A percentile compares a stretch with the other conserved stretches of the same genome.
These are phyloP conservation scores for Ophion costatus DNA, from an alignment of 2,888 invertebrate species.

Conservation along the genomic window DNA sequence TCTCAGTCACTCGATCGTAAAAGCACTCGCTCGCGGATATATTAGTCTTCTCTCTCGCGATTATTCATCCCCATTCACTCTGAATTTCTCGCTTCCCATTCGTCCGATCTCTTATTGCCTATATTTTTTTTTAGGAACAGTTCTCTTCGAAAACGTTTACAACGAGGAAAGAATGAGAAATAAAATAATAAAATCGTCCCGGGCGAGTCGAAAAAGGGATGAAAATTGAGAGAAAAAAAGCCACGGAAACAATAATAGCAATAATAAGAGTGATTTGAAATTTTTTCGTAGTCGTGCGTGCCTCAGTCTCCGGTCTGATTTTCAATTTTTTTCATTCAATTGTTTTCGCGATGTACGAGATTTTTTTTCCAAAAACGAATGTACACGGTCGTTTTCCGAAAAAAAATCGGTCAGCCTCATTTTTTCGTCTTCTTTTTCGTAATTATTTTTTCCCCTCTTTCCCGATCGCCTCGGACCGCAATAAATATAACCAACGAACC, in stretches of 20 bases:
- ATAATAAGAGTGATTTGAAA: conserved; percentile 47
- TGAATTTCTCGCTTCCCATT: conserved; percentile 61
- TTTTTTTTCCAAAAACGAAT: conserved; percentile 74
- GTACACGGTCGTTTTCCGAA: conserved; percentile 70
- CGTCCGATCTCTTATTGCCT: conserved; percentile 82
- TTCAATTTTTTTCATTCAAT: conserved; percentile 30
- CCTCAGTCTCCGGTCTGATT: conserved; percentile 81
- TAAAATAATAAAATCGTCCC: conserved; percentile 48
- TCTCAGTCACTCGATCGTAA: conserved; percentile 66
- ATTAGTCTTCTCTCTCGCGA: conserved; percentile 60
- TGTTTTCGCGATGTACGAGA: conserved; percentile 64
- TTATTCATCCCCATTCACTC: conserved; percentile 60
- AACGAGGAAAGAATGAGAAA: conserved; percentile 72
- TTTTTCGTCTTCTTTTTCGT: conserved; percentile 33
- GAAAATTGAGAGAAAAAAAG: neutral
- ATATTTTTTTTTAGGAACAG: conserved; percentile 82
- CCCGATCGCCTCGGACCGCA: conserved; percentile 68
- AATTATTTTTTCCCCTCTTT: neutral
- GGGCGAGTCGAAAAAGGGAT: conserved; percentile 23
- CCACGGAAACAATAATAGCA: conserved; percentile 17
- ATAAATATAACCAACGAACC: conserved; percentile 80
- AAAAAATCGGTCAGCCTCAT: conserved; percentile 62
- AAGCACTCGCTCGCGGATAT: conserved; percentile 64
- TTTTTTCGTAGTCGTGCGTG: conserved; percentile 69
- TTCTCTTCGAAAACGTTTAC: conserved; percentile 81